phyloP scores from a whole-genome alignment of 2,888 invertebrate genomes.

The Drosophila diplacantha region DNA sequence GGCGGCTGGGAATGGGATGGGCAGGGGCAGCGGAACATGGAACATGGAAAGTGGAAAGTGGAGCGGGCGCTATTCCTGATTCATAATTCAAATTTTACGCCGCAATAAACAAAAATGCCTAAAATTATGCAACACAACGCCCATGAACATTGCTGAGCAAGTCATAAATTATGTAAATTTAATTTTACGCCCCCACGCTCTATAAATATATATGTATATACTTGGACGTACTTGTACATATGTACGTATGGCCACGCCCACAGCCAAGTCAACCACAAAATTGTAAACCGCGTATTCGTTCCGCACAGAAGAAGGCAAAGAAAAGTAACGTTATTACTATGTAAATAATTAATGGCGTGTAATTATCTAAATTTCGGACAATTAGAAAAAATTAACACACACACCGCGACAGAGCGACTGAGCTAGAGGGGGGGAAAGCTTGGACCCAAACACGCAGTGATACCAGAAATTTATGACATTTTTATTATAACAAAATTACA shows the following conservation, averaged over 20 bases:
- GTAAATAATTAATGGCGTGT: conserved; percentile 75
- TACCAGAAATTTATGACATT: conserved; percentile 65
- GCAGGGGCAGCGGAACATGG: background rate
- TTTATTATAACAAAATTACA: conserved; percentile 55
- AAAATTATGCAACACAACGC: conserved; percentile 68
- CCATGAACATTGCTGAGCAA: conserved; percentile 65
- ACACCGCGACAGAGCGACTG: conserved; percentile 9
- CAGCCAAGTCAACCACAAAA: conserved; percentile 39
- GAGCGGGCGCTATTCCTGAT: conserved; percentile 57
- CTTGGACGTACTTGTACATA: conserved; percentile 12
- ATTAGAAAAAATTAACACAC: conserved; percentile 74
- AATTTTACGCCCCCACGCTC: conserved; percentile 63
- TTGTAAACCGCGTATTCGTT: conserved; percentile 34
- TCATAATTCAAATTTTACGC: conserved; percentile 72
- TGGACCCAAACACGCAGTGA: conserved; percentile 16
- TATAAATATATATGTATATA: conserved; percentile 15
- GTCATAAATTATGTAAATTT: conserved; percentile 72
- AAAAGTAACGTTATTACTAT: conserved; percentile 59
- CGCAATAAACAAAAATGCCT: conserved; percentile 73
- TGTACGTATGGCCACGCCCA: conserved; percentile 30
- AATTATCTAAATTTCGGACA: conserved; percentile 75
- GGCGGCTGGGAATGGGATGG: background rate
- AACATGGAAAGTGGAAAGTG: conserved; percentile 8
- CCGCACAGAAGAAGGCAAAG: conserved; percentile 19
- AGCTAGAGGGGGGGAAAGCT: conserved; percentile 1